phyloP scores from a whole-genome alignment of 2,888 invertebrate species.

The Sthenelais limicola region DNA sequence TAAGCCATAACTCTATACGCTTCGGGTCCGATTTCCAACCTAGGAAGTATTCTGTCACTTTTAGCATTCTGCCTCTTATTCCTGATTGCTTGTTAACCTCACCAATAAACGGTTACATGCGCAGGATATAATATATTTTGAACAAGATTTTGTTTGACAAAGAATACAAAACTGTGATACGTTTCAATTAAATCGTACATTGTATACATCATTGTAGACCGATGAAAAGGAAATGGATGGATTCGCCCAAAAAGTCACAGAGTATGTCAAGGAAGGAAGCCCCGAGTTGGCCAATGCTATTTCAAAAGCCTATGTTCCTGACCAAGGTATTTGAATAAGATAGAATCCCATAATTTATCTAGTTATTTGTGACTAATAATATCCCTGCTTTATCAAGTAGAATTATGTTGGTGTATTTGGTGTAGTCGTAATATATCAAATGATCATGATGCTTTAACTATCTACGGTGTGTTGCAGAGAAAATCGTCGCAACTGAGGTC shows the following conservation, averaged over 20 bases:
- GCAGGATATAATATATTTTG: too few species aligned
- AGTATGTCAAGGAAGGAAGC: conserved; percentile 57
- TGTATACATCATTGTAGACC: too few species aligned
- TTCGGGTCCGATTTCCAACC: neutral
- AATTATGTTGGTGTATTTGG: too few species aligned
- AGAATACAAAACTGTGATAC: too few species aligned
- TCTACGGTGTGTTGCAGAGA: conserved; percentile 56
- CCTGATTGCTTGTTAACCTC: too few species aligned
- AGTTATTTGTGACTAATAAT: neutral
- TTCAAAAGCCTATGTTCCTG: conserved; percentile 58
- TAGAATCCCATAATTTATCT: neutral
- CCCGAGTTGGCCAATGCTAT: conserved; percentile 58
- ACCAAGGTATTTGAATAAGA: conserved; percentile 56
- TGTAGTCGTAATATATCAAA: neutral
- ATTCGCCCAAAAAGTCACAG: conserved; percentile 56
- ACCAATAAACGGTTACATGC: too few species aligned
- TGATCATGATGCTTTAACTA: neutral
- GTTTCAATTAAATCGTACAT: too few species aligned
- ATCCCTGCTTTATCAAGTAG: too few species aligned
- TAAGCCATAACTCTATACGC: conserved; percentile 47
- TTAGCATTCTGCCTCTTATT: too few species aligned
- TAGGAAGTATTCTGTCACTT: neutral
- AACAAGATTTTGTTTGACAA: too few species aligned
- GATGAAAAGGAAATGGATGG: conserved; percentile 20
- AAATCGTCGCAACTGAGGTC: conserved; percentile 64